These are phyloP conservation scores for Nothobranchius kuhntae DNA, from an alignment of 2,113 vertebrate species.

Conservation along the genomic window DNA sequence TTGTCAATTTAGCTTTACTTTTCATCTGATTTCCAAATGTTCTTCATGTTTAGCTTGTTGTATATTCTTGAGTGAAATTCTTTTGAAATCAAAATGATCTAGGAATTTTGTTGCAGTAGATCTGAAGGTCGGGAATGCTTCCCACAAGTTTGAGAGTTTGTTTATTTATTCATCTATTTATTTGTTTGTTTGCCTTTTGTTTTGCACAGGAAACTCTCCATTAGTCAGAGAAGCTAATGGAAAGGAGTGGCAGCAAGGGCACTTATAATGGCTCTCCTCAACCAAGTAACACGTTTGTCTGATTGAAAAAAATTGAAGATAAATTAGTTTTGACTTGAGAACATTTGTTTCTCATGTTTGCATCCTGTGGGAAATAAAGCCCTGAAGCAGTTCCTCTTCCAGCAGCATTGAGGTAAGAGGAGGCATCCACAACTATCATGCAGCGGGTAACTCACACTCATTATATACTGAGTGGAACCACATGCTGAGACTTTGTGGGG, in stretches of 20 bases:
- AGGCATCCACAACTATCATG: slow-evolving; percentile 53
- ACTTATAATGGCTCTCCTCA: slow-evolving; percentile 5
- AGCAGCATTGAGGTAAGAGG: slow-evolving; percentile 46
- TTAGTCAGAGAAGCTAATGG: slow-evolving; percentile 72
- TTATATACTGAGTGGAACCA: slow-evolving; percentile 75
- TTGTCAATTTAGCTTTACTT: neutral
- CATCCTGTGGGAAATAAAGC: slow-evolving; percentile 41
- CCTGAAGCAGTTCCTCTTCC: slow-evolving; percentile 30
- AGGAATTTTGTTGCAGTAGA: slow-evolving; percentile 47
- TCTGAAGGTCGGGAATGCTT: slow-evolving; percentile 61
- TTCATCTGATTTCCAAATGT: slow-evolving; percentile 3
- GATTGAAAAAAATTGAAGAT: slow-evolving; percentile 2
- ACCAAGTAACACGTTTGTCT: neutral
- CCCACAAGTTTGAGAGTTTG: slow-evolving; percentile 43
- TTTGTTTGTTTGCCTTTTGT: slow-evolving; percentile 18
- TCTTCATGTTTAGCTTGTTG: neutral
- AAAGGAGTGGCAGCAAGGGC: slow-evolving; percentile 50
- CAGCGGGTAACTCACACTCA: slow-evolving; percentile 66
- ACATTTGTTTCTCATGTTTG: slow-evolving; percentile 30
- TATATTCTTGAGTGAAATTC: neutral
- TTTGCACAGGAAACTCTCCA: slow-evolving; percentile 77
- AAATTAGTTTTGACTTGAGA: slow-evolving; percentile 9
- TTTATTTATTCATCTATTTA: neutral
- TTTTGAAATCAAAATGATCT: neutral
- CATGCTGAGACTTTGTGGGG: slow-evolving; percentile 55